A percentile compares a stretch with the other conserved stretches of the same genome.
Evolutionary conservation across 2,113 vertebrate genomes (phyloP).

Genomic region (Hydrochoerus hydrochaeris): DNA sequence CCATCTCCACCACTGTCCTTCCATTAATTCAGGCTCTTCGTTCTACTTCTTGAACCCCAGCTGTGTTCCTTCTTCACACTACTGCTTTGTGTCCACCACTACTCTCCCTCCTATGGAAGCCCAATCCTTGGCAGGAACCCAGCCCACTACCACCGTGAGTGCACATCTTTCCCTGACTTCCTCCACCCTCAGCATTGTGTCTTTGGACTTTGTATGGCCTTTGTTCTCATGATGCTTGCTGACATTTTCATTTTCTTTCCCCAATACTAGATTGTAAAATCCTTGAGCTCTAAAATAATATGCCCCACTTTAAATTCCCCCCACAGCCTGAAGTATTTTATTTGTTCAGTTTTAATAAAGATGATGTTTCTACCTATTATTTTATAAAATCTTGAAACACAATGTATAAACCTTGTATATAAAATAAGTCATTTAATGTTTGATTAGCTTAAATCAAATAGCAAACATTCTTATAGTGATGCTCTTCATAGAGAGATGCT

Average conservation of each 20-base stretch:
- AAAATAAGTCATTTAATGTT: not conserved
- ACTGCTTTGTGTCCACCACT: not conserved
- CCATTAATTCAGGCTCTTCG: not conserved
- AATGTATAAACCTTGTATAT: not conserved
- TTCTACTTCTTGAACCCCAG: not conserved
- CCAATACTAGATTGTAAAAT: not conserved
- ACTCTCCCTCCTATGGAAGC: not conserved
- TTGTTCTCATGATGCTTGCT: not conserved
- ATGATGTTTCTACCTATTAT: not conserved
- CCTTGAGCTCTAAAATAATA: not conserved
- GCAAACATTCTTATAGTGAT: not conserved
- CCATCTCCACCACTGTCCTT: not conserved
- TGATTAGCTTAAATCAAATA: not conserved
- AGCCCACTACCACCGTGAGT: not conserved
- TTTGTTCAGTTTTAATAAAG: not conserved
- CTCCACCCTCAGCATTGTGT: not conserved
- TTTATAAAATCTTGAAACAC: conserved; percentile 11
- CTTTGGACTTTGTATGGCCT: not conserved
- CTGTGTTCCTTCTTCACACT: not conserved
- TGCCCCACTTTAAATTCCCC: not conserved
- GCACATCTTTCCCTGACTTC: not conserved
- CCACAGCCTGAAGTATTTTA: not conserved
- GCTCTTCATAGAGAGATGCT: not conserved
- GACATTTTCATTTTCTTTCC: not conserved
- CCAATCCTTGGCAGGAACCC: not conserved